A percentile compares a stretch with the other conserved stretches of the same genome.
phyloP scores from a whole-genome alignment of 35 echinoderm and acorn worm species.

The Ptychodera flava region DNA sequence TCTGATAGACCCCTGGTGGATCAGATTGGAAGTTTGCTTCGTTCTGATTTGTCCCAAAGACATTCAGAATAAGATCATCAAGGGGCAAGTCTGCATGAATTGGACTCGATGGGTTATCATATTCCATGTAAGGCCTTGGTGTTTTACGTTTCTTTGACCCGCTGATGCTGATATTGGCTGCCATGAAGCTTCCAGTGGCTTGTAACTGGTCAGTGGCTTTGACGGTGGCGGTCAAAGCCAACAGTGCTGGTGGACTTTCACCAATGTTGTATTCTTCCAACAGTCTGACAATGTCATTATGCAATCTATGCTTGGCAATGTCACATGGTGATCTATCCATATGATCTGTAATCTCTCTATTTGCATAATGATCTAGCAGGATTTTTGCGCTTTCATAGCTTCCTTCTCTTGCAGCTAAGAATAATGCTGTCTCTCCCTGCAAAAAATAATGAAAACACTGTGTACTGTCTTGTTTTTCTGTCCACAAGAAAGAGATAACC shows the following conservation, averaged over 20 bases:
- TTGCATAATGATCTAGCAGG: conserved; percentile 72
- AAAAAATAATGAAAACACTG: too few species aligned
- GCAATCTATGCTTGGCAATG: conserved; percentile 43
- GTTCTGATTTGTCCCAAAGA: neutral
- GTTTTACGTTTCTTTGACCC: neutral
- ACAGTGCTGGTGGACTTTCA: conserved; percentile 30
- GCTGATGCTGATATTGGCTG: neutral
- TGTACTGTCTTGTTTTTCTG: too few species aligned
- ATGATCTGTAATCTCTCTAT: conserved; percentile 76
- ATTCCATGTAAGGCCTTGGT: too few species aligned
- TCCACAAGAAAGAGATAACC: too few species aligned
- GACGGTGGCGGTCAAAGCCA: neutral
- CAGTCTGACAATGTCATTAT: conserved; percentile 58
- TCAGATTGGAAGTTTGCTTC: neutral
- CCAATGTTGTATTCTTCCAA: conserved; percentile 60
- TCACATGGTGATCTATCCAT: conserved; percentile 79
- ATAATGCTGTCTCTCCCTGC: conserved; percentile 87
- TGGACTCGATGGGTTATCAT: too few species aligned
- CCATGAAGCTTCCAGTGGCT: neutral
- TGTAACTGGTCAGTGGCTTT: neutral
- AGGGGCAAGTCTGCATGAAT: neutral
- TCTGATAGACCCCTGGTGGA: neutral
- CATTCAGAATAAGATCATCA: neutral
- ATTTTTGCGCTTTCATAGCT: conserved; percentile 35
- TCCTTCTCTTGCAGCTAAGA: conserved; percentile 73